These are phyloP conservation scores for Caenorhabditis sp. DNA, from an alignment of 2,888 invertebrate species.

Conservation along the genomic window DNA sequence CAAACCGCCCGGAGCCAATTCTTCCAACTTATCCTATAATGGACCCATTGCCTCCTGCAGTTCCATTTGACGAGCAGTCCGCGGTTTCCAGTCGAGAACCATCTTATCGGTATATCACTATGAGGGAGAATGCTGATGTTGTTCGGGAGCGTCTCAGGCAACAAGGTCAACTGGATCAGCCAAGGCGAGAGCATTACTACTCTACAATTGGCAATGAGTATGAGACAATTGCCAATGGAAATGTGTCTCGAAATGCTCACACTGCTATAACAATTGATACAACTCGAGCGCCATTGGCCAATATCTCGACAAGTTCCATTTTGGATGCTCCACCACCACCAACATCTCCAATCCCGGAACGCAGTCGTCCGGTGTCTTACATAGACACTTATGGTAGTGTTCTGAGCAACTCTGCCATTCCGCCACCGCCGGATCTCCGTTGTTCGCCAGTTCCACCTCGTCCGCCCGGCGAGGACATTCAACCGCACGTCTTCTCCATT, in stretches of 20 bases:
- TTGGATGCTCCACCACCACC: slow-evolving; percentile 74
- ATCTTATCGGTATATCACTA: slow-evolving; percentile 81
- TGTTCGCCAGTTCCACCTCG: slow-evolving; percentile 61
- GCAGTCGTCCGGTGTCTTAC: slow-evolving; percentile 58
- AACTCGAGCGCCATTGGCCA: slow-evolving; percentile 35
- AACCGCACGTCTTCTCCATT: slow-evolving; percentile 57
- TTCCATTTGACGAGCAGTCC: slow-evolving; percentile 54
- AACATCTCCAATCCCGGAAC: slow-evolving; percentile 78
- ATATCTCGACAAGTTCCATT: slow-evolving; percentile 46
- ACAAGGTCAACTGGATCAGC: slow-evolving; percentile 71
- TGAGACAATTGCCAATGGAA: slow-evolving; percentile 67
- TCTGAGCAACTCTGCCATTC: slow-evolving; percentile 17
- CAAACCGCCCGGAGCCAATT: slow-evolving; percentile 49
- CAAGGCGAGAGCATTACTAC: slow-evolving; percentile 79
- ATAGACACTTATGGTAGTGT: slow-evolving; percentile 36
- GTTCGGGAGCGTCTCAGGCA: slow-evolving; percentile 77
- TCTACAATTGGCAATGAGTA: slow-evolving; percentile 81
- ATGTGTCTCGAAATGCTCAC: neutral
- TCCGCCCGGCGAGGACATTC: slow-evolving; percentile 45
- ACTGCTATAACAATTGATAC: slow-evolving; percentile 28
- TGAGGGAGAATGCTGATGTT: slow-evolving; percentile 78
- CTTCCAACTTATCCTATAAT: slow-evolving; percentile 34
- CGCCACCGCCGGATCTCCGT: slow-evolving; percentile 58
- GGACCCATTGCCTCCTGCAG: slow-evolving; percentile 12
- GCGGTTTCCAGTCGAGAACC: slow-evolving; percentile 75